Conservation (phyloP, 2,888 invertebrate species). For the Drosophila fungiperda region DNA sequence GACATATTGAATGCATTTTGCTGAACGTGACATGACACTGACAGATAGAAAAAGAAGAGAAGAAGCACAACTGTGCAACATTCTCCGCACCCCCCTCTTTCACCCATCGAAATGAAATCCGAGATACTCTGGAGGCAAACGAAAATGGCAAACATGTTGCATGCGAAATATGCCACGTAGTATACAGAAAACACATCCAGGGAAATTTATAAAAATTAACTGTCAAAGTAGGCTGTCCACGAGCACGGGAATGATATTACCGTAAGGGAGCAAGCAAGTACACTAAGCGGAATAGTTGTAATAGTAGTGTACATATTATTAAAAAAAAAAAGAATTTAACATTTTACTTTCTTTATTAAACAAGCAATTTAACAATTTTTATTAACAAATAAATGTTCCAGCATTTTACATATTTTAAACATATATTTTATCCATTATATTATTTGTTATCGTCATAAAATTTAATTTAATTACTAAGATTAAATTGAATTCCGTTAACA, state of each 20-base stretch:
- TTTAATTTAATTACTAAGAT: not conserved
- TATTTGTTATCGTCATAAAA: not conserved
- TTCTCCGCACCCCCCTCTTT: not conserved
- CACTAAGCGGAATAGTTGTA: conserved; percentile 29
- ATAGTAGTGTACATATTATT: not conserved
- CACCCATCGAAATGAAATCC: conserved; percentile 30
- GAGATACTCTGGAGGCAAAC: conserved; percentile 55
- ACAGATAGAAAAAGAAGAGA: conserved; percentile 70
- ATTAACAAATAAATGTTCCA: not conserved
- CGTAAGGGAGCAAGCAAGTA: conserved; percentile 1
- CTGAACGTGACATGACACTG: conserved; percentile 81
- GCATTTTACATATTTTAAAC: not conserved
- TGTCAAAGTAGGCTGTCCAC: conserved; percentile 57
- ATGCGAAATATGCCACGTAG: conserved; percentile 50
- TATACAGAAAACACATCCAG: conserved; percentile 43
- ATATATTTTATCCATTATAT: not conserved
- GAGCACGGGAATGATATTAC: not conserved
- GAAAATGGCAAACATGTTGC: conserved; percentile 75
- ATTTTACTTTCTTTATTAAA: not conserved
- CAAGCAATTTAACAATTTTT: not conserved
- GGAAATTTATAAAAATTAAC: conserved; percentile 80
- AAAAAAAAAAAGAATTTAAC: not conserved
- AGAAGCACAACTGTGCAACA: conserved; percentile 29
- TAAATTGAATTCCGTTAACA: not conserved
- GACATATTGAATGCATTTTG: conserved; percentile 74